These are phyloP conservation scores for Bos taurus DNA, from an alignment of 2,113 vertebrate genomes.

Conservation along the genomic window ARS-UCD2.0 NC_037348.1:14627501-14628000, in stretches of 20 bases:
- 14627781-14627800: background rate
- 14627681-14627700: background rate
- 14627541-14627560: background rate
- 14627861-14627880: background rate
- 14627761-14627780: background rate
- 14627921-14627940: background rate
- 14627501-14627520: background rate
- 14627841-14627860: background rate
- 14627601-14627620: background rate
- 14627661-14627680: background rate
- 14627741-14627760: background rate
- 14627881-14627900: background rate
- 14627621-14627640: background rate
- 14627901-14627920: background rate
- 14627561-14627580: background rate
- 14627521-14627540: background rate
- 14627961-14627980: background rate
- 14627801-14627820: constrained; percentile 15
- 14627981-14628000: background rate
- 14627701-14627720: background rate
- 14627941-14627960: background rate
- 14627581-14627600: background rate
- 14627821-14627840: background rate
- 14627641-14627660: background rate
- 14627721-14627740: background rate